These are phyloP conservation scores for Platynereis dumerilii DNA, from an alignment of 2,888 invertebrate species.

Conservation along the genomic window DNA sequence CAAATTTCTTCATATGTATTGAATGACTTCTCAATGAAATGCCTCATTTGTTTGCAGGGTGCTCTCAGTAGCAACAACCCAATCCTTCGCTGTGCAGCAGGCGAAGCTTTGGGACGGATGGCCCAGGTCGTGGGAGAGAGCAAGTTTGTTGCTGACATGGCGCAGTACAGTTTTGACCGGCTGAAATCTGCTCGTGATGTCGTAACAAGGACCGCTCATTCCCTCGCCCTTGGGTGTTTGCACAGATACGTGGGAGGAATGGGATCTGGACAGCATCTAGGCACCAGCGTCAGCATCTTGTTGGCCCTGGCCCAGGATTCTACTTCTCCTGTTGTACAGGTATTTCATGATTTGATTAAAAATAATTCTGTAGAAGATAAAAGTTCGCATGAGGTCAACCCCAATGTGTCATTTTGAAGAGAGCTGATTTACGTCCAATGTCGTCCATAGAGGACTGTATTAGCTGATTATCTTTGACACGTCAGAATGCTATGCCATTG, in stretches of 20 bases:
- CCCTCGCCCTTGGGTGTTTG: constrained; percentile 92
- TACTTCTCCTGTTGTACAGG: constrained; percentile 93
- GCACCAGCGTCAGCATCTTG: constrained; percentile 91
- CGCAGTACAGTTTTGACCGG: constrained; percentile 85
- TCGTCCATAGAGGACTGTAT: too few relatives aligned
- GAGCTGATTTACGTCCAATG: neutral
- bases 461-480: too few relatives aligned
- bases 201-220: constrained; percentile 82
- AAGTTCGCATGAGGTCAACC: neutral
- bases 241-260: constrained; percentile 95
- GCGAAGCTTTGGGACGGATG: constrained; percentile 91
- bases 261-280: constrained; percentile 93
- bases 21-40: too few relatives aligned
- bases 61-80: constrained; percentile 66
- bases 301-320: constrained; percentile 93
- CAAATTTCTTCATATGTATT: too few relatives aligned
- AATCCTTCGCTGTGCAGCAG: constrained; percentile 87
- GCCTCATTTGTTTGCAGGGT: constrained; percentile 64
- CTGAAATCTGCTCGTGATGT: constrained; percentile 86
- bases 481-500: too few relatives aligned
- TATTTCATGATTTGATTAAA: constrained; percentile 50
- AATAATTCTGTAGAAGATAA: neutral
- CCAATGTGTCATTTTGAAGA: neutral
- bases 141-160: constrained; percentile 85
- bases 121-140: constrained; percentile 88